A percentile compares a stretch with the other conserved stretches of the same genome.
Evolutionary conservation across 2,888 invertebrate genomes (phyloP).

Genomic region (Eupithecia exiguata): DNA sequence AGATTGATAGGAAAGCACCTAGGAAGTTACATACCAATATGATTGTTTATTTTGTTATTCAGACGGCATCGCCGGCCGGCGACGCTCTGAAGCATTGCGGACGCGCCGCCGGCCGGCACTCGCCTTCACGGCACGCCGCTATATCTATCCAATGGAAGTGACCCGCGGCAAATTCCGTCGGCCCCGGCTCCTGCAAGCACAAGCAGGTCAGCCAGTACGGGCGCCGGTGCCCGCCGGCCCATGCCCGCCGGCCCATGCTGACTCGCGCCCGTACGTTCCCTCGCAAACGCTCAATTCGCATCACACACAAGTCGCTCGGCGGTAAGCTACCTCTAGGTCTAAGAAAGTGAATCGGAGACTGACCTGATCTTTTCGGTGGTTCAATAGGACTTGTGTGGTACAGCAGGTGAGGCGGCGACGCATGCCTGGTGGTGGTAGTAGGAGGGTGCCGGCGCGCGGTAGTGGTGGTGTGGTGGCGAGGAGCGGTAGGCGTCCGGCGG

Average conservation of each 20-base stretch:
- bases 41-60: not conserved
- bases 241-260: conserved; percentile 51
- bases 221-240: conserved; percentile 59
- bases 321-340: conserved; percentile 44
- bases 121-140: conserved; percentile 75
- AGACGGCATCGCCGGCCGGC: conserved; percentile 43
- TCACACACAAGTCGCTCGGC: conserved; percentile 66
- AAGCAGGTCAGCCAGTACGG: conserved; percentile 72
- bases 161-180: conserved; percentile 76
- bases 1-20: not conserved
- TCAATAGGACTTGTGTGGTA: conserved; percentile 82
- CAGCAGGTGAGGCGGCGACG: conserved; percentile 79
- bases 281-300: conserved; percentile 75
- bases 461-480: conserved; percentile 78
- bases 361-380: conserved; percentile 65
- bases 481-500: conserved; percentile 73
- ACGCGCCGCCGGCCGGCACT: conserved; percentile 72
- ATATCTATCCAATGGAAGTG: conserved; percentile 80
- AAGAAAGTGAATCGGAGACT: conserved; percentile 44
- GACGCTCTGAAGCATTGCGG: conserved; percentile 80
- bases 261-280: conserved; percentile 44
- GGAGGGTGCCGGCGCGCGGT: conserved; percentile 76
- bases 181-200: conserved; percentile 80
- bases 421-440: conserved; percentile 86
- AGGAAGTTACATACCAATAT: not conserved